Base-by-base conservation (phyloP, 2,113 vertebrate genomes). In the Tringa solitaria region DNA sequence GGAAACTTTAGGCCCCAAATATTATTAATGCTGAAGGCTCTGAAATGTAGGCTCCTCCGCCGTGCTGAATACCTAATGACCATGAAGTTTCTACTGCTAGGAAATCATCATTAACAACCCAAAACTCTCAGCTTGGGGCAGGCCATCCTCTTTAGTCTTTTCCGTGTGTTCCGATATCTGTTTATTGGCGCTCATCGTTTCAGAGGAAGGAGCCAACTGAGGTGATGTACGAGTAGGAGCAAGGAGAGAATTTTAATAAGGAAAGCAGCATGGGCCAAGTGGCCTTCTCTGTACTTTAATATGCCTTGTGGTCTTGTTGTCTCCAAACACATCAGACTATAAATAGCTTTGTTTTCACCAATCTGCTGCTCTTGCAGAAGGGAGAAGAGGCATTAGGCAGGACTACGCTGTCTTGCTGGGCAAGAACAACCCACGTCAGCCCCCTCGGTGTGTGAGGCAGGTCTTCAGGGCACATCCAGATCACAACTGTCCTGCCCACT, bases 181-280 rank as follows among this genome's bases (percentile, higher is more conserved):
- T 64, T 69, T 84, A 24, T 51, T 78, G 73, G 22, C 0, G 1
- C 33, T 93, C 24, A 30, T 78, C 3, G 2, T 61, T 92, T 84
- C 84, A 61, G 69, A 92, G 48, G 73, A 68, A 57, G 61, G 10
- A 94, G 35, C 28, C 26, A 94, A 50, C 15, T 33, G 80, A 50
- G 60, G 65, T 65, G 77, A 82, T 33, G 14, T 54, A 64, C 21
- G 39, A 50, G 27, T 14, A 60, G 41, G 60, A 97, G 68, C 12
- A 70, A 48, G 35, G 43, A 78, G 78, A 87, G 86, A 70, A 91
- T 93, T 96, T 87, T 81, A 95, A 87, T 83, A 82, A 61, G 89
- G 69, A 87, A 91, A 92, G 48, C 89, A 95, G 69, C 65, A 50
- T 65, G 86, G 73, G 60, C 48, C 43, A 41, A 74, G 79, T 43